Conservation (phyloP, 2,113 vertebrate genomes). For the Hippoglossus stenolepis region DNA sequence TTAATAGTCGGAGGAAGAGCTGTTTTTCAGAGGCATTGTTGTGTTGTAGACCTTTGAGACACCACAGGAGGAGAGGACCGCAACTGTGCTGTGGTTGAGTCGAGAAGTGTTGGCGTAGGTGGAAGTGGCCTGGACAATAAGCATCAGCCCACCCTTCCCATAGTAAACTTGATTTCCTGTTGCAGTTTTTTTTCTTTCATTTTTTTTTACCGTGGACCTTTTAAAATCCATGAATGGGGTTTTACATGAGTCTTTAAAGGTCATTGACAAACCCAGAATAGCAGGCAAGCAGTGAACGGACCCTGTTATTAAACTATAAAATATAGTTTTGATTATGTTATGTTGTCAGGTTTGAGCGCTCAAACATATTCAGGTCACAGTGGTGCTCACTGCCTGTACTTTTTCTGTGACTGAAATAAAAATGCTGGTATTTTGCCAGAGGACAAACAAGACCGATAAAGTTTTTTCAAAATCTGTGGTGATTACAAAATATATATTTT, state of each 20-base stretch:
- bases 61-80: conserved; percentile 64
- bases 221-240: conserved; percentile 71
- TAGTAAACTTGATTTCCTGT: conserved; percentile 75
- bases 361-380: conserved; percentile 14
- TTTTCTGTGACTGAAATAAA: conserved; percentile 36
- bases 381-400: background rate
- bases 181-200: background rate
- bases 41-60: conserved; percentile 72
- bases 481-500: conserved; percentile 32
- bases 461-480: conserved; percentile 27
- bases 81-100: conserved; percentile 55
- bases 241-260: conserved; percentile 52
- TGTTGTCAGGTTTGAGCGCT: background rate
- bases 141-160: conserved; percentile 72
- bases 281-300: background rate
- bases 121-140: conserved; percentile 77
- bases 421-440: conserved; percentile 36
- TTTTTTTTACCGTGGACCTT: conserved; percentile 41
- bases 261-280: conserved; percentile 54
- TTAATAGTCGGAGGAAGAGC: conserved; percentile 77
- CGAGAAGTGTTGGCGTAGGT: conserved; percentile 70
- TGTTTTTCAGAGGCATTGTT: conserved; percentile 76
- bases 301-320: conserved; percentile 15
- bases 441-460: conserved; percentile 17
- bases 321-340: background rate